Conservation (phyloP, 2,888 invertebrate species). For the Mythimna pallens region DNA sequence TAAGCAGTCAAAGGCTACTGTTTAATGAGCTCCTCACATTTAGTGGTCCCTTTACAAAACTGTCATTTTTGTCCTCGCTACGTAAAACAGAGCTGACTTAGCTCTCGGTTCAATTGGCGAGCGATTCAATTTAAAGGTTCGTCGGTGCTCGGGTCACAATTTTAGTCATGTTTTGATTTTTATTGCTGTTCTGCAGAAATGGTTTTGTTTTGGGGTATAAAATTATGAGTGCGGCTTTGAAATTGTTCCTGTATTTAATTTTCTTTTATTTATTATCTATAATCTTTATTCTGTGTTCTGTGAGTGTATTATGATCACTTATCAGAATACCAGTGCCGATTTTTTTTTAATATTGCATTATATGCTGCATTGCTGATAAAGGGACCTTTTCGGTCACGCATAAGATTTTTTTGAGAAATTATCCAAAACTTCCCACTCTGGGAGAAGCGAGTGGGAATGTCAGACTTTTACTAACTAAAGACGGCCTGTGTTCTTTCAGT, state of each 20-base stretch:
- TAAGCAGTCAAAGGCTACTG: slow-evolving; percentile 12
- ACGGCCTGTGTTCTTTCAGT: no score
- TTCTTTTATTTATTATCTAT: no score
- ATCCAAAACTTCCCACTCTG: no score
- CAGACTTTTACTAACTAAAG: no score
- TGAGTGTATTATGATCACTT: no score
- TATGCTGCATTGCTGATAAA: no score
- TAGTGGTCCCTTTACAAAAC: slow-evolving; percentile 21
- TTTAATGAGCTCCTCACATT: slow-evolving; percentile 45
- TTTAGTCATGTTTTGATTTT: slow-evolving; percentile 30
- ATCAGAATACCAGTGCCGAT: no score
- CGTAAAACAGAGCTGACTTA: slow-evolving; percentile 39
- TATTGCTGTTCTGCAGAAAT: slow-evolving; percentile 5
- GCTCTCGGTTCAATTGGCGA: slow-evolving; percentile 34
- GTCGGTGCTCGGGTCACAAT: slow-evolving; percentile 41
- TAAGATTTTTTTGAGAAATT: no score
- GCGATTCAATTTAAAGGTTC: slow-evolving; percentile 62
- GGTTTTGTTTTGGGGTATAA: neutral
- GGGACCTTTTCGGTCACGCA: no score
- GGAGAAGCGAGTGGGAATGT: no score
- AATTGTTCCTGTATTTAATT: neutral
- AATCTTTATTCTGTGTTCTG: no score
- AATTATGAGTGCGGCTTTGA: neutral
- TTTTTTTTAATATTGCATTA: no score
- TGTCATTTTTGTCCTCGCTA: slow-evolving; percentile 24